These are phyloP conservation scores for Ciconia boyciana DNA, from an alignment of 2,113 vertebrate genomes.

Conservation along the genomic window DNA sequence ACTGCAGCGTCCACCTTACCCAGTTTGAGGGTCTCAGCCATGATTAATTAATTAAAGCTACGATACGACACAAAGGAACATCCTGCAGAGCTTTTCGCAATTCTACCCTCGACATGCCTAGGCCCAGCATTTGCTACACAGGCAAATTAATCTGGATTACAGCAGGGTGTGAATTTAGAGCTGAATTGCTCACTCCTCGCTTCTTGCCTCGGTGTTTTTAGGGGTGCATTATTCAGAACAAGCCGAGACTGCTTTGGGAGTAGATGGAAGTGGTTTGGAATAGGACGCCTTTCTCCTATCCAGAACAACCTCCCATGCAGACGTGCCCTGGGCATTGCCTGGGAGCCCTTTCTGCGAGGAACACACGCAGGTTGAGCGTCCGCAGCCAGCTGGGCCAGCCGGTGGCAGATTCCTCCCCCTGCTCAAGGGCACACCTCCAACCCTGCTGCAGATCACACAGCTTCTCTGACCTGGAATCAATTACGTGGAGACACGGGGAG, in stretches of 20 bases:
- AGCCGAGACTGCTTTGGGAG: neutral
- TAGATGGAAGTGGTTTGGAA: neutral
- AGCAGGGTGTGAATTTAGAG: neutral
- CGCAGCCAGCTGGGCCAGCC: neutral
- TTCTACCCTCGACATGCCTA: neutral
- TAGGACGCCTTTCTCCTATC: neutral
- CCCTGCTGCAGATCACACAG: neutral
- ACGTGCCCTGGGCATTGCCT: neutral
- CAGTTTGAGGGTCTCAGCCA: neutral
- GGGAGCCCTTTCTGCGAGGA: neutral
- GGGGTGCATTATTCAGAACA: neutral
- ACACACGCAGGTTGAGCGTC: neutral
- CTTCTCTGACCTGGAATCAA: neutral
- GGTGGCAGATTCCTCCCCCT: neutral
- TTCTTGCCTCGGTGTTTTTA: neutral
- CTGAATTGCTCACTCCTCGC: neutral
- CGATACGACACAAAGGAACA: neutral
- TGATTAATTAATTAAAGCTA: neutral
- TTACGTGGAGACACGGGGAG: neutral
- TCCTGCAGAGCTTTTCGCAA: neutral
- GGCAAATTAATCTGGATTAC: neutral
- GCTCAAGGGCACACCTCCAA: neutral
- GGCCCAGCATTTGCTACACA: neutral
- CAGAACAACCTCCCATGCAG: neutral
- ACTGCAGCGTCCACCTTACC: accelerated